Percentiles rank a stretch among this genome's conserved stretches.
Evolutionary conservation across 2,888 invertebrate species (phyloP).

Genomic region (Scaptomyza polygonia): DNA sequence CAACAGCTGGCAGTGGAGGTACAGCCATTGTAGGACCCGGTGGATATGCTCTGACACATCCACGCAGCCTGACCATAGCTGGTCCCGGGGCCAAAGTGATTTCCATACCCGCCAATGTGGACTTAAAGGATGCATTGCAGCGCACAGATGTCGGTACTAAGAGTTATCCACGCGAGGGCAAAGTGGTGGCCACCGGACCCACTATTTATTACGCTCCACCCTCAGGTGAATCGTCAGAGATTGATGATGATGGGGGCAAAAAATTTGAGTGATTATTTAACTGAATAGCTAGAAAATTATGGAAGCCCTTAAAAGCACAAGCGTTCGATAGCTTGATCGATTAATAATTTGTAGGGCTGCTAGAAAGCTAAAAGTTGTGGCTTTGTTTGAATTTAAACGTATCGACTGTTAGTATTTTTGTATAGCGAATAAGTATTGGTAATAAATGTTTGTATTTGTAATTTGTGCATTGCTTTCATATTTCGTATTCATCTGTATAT

Average conservation of each 20-base stretch:
- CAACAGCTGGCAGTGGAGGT: conserved; percentile 91
- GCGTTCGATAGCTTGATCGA: background rate
- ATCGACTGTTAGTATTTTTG: conserved; percentile 65
- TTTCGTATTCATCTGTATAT: conserved; percentile 34
- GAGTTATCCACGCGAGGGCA: conserved; percentile 87
- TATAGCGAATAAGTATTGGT: conserved; percentile 61
- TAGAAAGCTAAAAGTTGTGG: conserved; percentile 24
- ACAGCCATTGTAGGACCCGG: conserved; percentile 92
- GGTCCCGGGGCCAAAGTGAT: conserved; percentile 90
- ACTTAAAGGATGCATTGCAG: conserved; percentile 85
- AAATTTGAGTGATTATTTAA: conserved; percentile 45
- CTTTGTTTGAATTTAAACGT: conserved; percentile 47
- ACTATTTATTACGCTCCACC: conserved; percentile 88
- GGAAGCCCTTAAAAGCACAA: conserved; percentile 8
- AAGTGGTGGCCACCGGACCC: conserved; percentile 90
- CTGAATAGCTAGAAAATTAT: conserved; percentile 8
- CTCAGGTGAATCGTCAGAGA: conserved; percentile 50
- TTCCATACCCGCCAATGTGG: conserved; percentile 87
- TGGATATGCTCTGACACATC: conserved; percentile 90
- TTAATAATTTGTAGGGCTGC: conserved; percentile 21
- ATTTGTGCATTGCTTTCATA: conserved; percentile 59
- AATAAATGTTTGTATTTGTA: conserved; percentile 72
- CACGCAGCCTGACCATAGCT: conserved; percentile 90
- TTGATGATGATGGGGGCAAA: conserved; percentile 27
- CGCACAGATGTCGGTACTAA: conserved; percentile 71